These are phyloP conservation scores for Labia minor DNA, from an alignment of 2,888 invertebrate species.

Conservation along the genomic window DNA sequence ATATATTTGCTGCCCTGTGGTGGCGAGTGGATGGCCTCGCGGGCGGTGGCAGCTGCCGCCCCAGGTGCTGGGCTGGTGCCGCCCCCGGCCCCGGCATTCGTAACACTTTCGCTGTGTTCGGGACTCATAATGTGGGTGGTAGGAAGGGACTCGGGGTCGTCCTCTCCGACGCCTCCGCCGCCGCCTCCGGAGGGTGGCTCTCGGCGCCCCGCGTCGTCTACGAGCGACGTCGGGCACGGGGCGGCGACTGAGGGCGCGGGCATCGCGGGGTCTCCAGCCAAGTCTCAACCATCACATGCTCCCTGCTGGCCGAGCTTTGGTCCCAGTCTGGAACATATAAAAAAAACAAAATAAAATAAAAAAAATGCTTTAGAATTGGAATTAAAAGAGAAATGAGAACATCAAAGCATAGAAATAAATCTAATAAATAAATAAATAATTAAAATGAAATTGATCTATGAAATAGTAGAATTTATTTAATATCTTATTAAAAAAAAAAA, in stretches of 20 bases:
- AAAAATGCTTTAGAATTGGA: no score
- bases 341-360: no score
- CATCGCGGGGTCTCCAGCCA: constrained; percentile 23
- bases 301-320: constrained; percentile 27
- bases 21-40: background rate
- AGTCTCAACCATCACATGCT: constrained; percentile 31
- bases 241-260: constrained; percentile 19
- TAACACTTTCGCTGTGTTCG: constrained; percentile 21
- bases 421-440: no score
- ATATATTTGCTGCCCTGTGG: constrained; percentile 1
- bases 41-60: background rate
- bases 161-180: constrained; percentile 22
- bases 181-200: constrained; percentile 18
- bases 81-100: constrained; percentile 21
- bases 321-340: constrained; percentile 28
- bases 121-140: constrained; percentile 20
- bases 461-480: no score
- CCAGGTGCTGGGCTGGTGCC: background rate
- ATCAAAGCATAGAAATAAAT: no score
- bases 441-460: no score
- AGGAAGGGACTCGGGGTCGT: constrained; percentile 21
- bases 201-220: constrained; percentile 14
- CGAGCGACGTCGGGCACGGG: constrained; percentile 37
- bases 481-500: no score
- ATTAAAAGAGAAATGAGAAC: no score